Percentiles rank a stretch among this genome's conserved stretches.
Evolutionary conservation across 2,888 invertebrate genomes (phyloP).

Genomic region (Hemistola chrysoprasaria): DNA sequence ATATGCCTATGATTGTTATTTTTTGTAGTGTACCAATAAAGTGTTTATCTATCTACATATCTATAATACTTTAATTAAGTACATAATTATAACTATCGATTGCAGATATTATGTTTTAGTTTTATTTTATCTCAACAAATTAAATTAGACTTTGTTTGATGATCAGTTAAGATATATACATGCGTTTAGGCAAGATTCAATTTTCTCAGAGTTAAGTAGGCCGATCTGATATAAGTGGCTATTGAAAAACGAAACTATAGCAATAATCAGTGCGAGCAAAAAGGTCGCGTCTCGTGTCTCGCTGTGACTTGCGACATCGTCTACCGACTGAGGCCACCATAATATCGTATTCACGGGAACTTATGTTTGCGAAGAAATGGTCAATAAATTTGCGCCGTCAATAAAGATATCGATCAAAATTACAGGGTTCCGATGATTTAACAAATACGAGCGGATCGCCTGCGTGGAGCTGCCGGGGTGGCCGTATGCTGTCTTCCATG

Average conservation of each 20-base stretch:
- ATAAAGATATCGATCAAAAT: constrained; percentile 83
- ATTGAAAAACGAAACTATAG: constrained; percentile 78
- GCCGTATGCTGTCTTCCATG: constrained; percentile 69
- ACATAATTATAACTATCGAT: neutral
- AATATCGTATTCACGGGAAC: constrained; percentile 71
- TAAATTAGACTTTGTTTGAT: constrained; percentile 15
- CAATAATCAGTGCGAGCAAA: constrained; percentile 67
- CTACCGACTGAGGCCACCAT: constrained; percentile 46
- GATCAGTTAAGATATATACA: constrained; percentile 41
- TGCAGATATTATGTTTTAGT: neutral
- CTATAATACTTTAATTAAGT: no score
- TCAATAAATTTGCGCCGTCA: constrained; percentile 78
- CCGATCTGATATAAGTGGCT: constrained; percentile 74
- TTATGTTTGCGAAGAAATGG: constrained; percentile 75
- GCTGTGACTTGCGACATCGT: constrained; percentile 64
- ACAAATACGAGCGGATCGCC: constrained; percentile 75
- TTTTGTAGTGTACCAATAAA: no score
- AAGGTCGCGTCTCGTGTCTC: constrained; percentile 60
- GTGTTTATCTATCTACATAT: no score
- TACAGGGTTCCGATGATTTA: constrained; percentile 80
- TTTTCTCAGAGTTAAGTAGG: constrained; percentile 72
- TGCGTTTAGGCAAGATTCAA: constrained; percentile 60
- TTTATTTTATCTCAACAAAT: constrained; percentile 8
- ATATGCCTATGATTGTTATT: no score
- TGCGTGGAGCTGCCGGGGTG: constrained; percentile 65